Evolutionary conservation across 2,888 invertebrate species (phyloP), one percentile per base, ranked within the genome.

Genomic region (Opisthograptis luteolata): DNA sequence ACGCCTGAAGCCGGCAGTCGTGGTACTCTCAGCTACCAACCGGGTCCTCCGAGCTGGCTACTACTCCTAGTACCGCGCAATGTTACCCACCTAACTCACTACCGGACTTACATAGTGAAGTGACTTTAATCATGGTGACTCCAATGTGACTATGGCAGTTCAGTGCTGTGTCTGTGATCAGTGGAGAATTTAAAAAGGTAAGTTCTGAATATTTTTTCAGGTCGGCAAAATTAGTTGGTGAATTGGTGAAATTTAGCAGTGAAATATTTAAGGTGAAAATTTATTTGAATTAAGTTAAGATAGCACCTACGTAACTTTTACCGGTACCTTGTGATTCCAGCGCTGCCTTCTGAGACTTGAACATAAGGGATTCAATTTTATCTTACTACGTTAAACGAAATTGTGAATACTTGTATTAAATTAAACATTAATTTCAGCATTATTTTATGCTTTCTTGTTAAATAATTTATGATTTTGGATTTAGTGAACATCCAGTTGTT

Each of bases 181-280:
- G 72, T 69, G 68, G 66, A 63, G 61, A 60, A 64, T 62, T 76
- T 39, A 64, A 61, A 72, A 71, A 85, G 87, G 87, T 87, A 73
- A 70, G 84, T 55, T n/a, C 6, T 0, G 12, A 19, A 28, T 17
- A 12, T 42, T 35, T 19, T 30, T 53, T 40, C 37, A 48, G 48
- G n/a, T 2, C 12, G 37, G 10, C 32, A 31, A 43, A 9, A 1
- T 10, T 1, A 7, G 30, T 27, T 10, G 14, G 14, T 12, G 25
- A 24, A 30, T 6, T 17, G 32, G 15, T 17, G 10, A 9, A 30
- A 40, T 27, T 34, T n/a, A 24, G 34, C 50, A 35, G 30, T 24
- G 20, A 40, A 34, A 46, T 24, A 17, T 68, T 60, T 3, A 6
- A 2, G n/a, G 2, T 8, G 2, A 22, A 2, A 0, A 2, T 25